Evolutionary conservation across 2,113 vertebrate genomes (phyloP), one percentile per base, ranked within the genome.

Genomic region (Salminus brasiliensis): DNA sequence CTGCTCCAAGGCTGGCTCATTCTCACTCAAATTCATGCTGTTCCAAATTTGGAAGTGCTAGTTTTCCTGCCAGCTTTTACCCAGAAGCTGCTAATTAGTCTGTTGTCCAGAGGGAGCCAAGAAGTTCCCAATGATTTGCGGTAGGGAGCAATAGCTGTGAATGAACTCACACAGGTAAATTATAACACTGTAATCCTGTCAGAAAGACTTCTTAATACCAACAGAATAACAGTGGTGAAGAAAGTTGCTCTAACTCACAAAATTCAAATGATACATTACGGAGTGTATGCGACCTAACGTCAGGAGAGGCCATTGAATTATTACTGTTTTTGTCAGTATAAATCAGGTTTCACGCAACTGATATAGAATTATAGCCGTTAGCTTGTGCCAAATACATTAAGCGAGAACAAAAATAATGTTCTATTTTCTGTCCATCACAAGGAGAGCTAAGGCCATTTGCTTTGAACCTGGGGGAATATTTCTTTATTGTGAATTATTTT

Each of bases 401-500:
- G 78, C 23, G 21, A 27, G 72, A 57, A 81, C 79, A 86, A 86
- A 89, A 90, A 91, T 88, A 88, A 82, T 69, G 83, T 81, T 89
- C 74, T 78, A 88, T 89, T 91, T 91, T 88, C 87, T 88, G 85
- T 84, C 87, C 87, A 88, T 85, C 86, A 87, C 80, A 72, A 32
- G 74, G 76, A 34, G 82, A 84, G 74, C 74, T 86, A 45, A 81
- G 84, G 80, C 74, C 63, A 79, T 79, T 83, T 85, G 81, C 78
- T 82, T 86, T 90, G 87, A 49, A 7, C 34, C 88, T 63, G 85
- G 88, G 87, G 74, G 79, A 59, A 88, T 90, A 89, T 90, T 92
- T 91, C 89, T 87, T 86, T 91, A 85, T 87, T 39, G 9, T 39
- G 84, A 91, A 90, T 89, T 87, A 89, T 86, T 89, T 55, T 70